Conservation (phyloP, 2,113 vertebrate genomes). For the Nothocercus nigrocapillus region DNA sequence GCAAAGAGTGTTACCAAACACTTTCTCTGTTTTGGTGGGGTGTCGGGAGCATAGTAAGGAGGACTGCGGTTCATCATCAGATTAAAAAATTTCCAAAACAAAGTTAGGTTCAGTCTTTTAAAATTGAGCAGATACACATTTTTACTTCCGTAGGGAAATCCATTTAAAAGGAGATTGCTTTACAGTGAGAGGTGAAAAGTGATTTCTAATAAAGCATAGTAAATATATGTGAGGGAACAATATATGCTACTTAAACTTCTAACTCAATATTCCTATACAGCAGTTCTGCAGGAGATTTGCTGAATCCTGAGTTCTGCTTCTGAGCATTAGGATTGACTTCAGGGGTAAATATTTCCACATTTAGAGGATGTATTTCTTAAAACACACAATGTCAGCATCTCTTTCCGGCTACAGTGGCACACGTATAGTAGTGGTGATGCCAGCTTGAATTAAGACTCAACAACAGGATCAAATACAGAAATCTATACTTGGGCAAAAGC, state of each 20-base stretch:
- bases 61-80: conserved; percentile 24
- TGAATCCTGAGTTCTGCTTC: neutral
- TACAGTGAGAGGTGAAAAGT: neutral
- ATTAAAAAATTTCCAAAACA: conserved; percentile 60
- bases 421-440: neutral
- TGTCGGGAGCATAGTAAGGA: conserved; percentile 1
- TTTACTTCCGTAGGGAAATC: conserved; percentile 12
- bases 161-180: conserved; percentile 20
- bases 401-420: neutral
- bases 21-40: conserved; percentile 30
- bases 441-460: neutral
- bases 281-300: neutral
- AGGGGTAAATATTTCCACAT: neutral
- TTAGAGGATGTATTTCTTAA: neutral
- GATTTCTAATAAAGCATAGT: neutral
- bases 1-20: neutral
- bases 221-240: neutral
- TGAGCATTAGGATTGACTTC: neutral
- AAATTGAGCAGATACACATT: neutral
- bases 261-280: neutral
- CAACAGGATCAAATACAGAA: neutral
- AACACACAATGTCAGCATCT: neutral
- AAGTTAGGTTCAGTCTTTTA: neutral
- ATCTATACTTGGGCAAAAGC: neutral
- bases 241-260: neutral